phyloP scores from a whole-genome alignment of 2,797 vertebrate genomes.

The Sebastes matsubarae region DNA sequence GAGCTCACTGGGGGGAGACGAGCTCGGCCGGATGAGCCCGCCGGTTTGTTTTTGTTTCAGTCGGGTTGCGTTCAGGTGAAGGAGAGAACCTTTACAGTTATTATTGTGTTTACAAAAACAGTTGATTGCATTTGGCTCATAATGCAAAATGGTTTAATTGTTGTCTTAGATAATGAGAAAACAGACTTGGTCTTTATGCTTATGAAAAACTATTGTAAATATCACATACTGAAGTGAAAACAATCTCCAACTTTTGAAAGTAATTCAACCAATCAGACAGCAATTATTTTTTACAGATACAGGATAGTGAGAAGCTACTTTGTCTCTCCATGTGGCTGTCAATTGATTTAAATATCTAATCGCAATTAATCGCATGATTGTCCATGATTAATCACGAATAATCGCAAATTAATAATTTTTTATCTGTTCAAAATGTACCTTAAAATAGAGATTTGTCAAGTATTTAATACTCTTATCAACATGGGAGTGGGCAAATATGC shows the following conservation, averaged over 20 bases:
- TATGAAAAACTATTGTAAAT: neutral
- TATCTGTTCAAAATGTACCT: too few relatives aligned
- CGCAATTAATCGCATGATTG: too few relatives aligned
- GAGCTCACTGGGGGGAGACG: slow-evolving; percentile 20
- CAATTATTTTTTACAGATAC: neutral
- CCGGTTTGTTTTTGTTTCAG: slow-evolving; percentile 39
- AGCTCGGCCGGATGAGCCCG: slow-evolving; percentile 6
- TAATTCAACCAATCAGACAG: neutral
- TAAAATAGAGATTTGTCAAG: too few relatives aligned
- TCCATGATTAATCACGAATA: too few relatives aligned
- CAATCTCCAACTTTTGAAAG: neutral
- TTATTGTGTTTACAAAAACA: slow-evolving; percentile 3
- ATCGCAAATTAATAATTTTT: too few relatives aligned
- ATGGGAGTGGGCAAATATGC: too few relatives aligned
- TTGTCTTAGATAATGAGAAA: slow-evolving; percentile 18
- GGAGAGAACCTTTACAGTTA: neutral
- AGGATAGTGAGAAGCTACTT: neutral
- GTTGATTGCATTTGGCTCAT: neutral
- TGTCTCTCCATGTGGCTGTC: neutral
- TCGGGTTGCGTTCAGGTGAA: slow-evolving; percentile 16
- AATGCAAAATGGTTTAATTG: neutral
- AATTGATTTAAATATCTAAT: too few relatives aligned
- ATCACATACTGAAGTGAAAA: neutral
- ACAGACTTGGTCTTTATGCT: neutral
- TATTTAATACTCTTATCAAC: too few relatives aligned